Evolutionary conservation across 2,113 vertebrate genomes (phyloP), one percentile per base, ranked within the genome.

Genomic region (Fulica atra): DNA sequence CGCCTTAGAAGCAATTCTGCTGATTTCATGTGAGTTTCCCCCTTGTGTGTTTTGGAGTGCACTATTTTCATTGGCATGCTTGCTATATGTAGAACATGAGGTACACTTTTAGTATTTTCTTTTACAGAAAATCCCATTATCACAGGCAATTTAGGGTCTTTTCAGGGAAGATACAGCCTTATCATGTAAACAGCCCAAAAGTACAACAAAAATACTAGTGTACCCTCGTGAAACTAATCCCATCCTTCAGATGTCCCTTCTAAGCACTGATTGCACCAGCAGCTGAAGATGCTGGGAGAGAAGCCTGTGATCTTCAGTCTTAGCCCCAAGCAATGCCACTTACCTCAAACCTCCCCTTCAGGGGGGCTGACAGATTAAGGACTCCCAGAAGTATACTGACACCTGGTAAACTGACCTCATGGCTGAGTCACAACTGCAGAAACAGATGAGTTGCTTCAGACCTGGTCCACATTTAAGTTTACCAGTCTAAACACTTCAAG

Each of bases 1-100:
- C 3, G 38, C 61, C 72, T 92, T 78, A 95, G 94, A 95, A 97
- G 96, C 83, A 95, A 97, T 95, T 93, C 78, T 95, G 79, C 93
- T 85, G 48, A 89, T 82, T 95, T 87, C 90, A 81, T 26, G n/a
- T 69, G 61, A 59, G 63, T 89, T 73, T 54, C 77, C 38, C 60
- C 86, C 79, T 88, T 94, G 79, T 65, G 80, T 92, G 35, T 91
- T 90, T 84, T 84, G 81, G 81, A 92, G 81, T 76, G n/a, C 74
- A 78, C 35, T 50, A 68, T 57, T 93, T 56, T 42, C 16, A 1
- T 69, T 79, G 76, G 65, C 88, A 51, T 79, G 82, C 76, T 89
- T 66, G 35, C 66, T 63, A 28, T 18, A 84, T 26, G 61, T 42
- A 16, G 46, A 81, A 88, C 24, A 77, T 3, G 8, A 60, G 42